Base-by-base conservation (phyloP, 2,113 vertebrate species). In the Platysteira castanea region DNA sequence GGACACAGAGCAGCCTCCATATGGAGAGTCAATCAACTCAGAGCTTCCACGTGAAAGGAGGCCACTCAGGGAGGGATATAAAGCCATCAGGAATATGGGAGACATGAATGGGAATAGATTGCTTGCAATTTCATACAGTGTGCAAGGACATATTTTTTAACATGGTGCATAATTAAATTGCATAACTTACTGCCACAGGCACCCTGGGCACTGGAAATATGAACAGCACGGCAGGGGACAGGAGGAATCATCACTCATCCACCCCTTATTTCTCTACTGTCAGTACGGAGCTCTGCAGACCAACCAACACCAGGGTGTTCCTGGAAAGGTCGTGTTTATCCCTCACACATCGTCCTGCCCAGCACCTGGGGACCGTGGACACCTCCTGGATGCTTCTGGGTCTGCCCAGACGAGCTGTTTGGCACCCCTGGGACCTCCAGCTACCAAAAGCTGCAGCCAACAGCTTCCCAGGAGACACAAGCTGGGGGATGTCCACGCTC, bases 81-180 rank as follows among this genome's bases (percentile, higher is more conserved):
- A 94, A 94, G n/a, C 67, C 74, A 73, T 19, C 68, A 52, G 65
- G 53, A 85, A 47, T 10, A 60, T 0, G 46, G 46, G 22, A 75
- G 75, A 60, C 26, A 33, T 0, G 74, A 79, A 89, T 35, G 53
- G 85, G 70, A 93, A 94, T 84, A 44, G 65, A 84, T 13, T 35
- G 61, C 70, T 81, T 56, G 59, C 70, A 52, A 56, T 87, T 91
- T 82, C 85, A 68, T 84, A 57, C 64, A 50, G 53, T 7, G 61
- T 31, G 60, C 54, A 90, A 79, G 76, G 87, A 80, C 53, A 5
- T 87, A 56, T 73, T 90, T 90, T 93, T 92, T 77, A 80, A 74
- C n/a, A 14, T 5, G 30, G 53, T 46, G 33, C 54, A 71, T 68
- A 82, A 95, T 92, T 90, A 90, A 85, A 88, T 47, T 68, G 49